phyloP scores from a whole-genome alignment of 2,113 vertebrate species.

The Mixornis gularis region DNA sequence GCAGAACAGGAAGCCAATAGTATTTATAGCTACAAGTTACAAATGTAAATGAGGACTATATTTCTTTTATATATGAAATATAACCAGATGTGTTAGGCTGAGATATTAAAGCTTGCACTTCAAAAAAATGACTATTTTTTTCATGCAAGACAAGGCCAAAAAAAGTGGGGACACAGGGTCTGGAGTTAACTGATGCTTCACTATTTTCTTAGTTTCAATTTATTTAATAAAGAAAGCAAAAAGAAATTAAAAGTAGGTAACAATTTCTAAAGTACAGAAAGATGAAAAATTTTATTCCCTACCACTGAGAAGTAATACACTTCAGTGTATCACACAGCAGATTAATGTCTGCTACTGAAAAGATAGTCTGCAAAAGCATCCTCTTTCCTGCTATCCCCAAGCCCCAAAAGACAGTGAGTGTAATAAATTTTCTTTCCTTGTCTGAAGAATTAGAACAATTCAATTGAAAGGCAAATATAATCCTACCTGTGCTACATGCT shows the following conservation, averaged over 20 bases:
- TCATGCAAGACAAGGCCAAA: not conserved
- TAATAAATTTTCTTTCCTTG: not conserved
- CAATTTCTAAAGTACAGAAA: not conserved
- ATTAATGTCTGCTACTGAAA: not conserved
- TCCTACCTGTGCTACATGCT: constrained; percentile 1
- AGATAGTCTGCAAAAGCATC: not conserved
- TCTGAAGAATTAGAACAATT: constrained; percentile 29
- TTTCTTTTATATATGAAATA: not conserved
- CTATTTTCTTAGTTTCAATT: not conserved
- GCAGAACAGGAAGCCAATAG: not conserved
- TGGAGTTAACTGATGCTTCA: not conserved
- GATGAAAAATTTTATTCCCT: not conserved
- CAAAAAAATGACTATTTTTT: not conserved
- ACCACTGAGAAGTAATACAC: not conserved
- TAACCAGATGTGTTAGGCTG: not conserved
- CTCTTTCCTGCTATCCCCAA: not conserved
- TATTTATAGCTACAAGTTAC: not conserved
- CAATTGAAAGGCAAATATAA: constrained; percentile 20
- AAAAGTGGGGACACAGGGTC: not conserved
- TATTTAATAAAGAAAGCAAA: not conserved
- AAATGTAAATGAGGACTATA: not conserved
- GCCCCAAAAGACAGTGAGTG: not conserved
- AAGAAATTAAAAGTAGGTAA: not conserved
- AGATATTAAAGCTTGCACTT: not conserved
- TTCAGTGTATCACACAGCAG: not conserved